Conservation (phyloP, 1,140 invertebrate genomes). For the Littorina saxatilis region DNA sequence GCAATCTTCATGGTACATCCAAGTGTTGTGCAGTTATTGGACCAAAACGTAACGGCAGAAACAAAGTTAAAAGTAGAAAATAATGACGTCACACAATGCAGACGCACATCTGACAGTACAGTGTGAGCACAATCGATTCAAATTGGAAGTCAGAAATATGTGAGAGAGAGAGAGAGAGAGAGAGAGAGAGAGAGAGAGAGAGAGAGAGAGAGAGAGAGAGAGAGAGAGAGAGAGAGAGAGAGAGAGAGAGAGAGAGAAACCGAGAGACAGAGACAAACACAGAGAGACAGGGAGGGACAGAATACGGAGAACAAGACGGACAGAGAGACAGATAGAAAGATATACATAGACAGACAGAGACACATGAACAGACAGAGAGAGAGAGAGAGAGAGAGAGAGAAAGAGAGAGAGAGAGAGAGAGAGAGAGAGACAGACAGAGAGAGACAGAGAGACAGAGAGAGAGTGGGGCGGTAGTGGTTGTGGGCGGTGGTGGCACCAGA, state of each 20-base stretch:
- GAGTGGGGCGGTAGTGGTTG: neutral
- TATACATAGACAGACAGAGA: neutral
- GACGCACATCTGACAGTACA: too few species aligned
- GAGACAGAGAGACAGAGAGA: conserved; percentile 25
- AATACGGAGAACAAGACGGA: conserved; percentile 9
- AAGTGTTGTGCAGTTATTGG: too few species aligned
- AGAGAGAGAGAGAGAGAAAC: conserved; percentile 13
- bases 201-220: conserved; percentile 6
- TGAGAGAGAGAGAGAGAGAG: conserved; percentile 22
- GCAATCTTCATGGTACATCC: too few species aligned
- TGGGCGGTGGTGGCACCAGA: too few species aligned
- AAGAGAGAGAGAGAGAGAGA: conserved; percentile 15
- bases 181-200: conserved; percentile 22
- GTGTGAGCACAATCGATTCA: neutral
- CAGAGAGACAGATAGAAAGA: conserved; percentile 30
- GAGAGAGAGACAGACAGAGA: conserved; percentile 30
- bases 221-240: too few species aligned
- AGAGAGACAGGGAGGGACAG: conserved; percentile 2
- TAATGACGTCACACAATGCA: too few species aligned
- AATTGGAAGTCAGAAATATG: too few species aligned
- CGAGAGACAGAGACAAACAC: neutral
- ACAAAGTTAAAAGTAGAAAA: too few species aligned
- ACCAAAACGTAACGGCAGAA: too few species aligned
- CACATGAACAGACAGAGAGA: neutral
- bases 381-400: conserved; percentile 28